These are phyloP conservation scores for Leptonema lineaticorne DNA, from an alignment of 1,140 invertebrate genomes.

Conservation along the genomic window DNA sequence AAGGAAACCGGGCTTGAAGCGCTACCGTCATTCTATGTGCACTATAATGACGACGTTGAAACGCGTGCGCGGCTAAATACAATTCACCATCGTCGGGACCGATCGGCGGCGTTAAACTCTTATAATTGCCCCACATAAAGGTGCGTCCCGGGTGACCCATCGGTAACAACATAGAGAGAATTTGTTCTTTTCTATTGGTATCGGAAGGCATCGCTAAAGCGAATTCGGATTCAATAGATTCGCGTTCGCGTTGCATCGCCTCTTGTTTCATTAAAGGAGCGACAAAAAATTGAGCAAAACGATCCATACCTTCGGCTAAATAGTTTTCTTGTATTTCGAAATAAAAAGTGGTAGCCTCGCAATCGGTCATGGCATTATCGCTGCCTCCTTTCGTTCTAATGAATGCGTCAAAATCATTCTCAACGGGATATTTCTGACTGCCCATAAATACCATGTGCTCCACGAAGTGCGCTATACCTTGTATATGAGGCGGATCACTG, in stretches of 20 bases:
- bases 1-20: slow-evolving; percentile 75
- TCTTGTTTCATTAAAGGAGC: slow-evolving; percentile 82
- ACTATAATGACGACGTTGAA: slow-evolving; percentile 81
- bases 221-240: slow-evolving; percentile 89
- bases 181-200: slow-evolving; percentile 68
- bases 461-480: slow-evolving; percentile 90
- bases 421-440: slow-evolving; percentile 80
- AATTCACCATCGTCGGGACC: slow-evolving; percentile 61
- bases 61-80: slow-evolving; percentile 70
- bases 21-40: slow-evolving; percentile 87
- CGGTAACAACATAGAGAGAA: slow-evolving; percentile 68
- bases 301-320: slow-evolving; percentile 73
- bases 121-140: slow-evolving; percentile 84
- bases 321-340: slow-evolving; percentile 83
- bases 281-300: slow-evolving; percentile 90
- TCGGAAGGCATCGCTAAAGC: slow-evolving; percentile 71
- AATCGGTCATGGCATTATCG: slow-evolving; percentile 82
- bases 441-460: slow-evolving; percentile 98
- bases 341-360: slow-evolving; percentile 83
- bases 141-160: slow-evolving; percentile 71
- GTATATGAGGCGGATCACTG: slow-evolving; percentile 67
- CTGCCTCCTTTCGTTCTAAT: slow-evolving; percentile 77
- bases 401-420: slow-evolving; percentile 84
- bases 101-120: slow-evolving; percentile 72
- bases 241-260: slow-evolving; percentile 86